Evolutionary conservation across 2,113 vertebrate species (phyloP).

Genomic region (Muntiacus muntjak): DNA sequence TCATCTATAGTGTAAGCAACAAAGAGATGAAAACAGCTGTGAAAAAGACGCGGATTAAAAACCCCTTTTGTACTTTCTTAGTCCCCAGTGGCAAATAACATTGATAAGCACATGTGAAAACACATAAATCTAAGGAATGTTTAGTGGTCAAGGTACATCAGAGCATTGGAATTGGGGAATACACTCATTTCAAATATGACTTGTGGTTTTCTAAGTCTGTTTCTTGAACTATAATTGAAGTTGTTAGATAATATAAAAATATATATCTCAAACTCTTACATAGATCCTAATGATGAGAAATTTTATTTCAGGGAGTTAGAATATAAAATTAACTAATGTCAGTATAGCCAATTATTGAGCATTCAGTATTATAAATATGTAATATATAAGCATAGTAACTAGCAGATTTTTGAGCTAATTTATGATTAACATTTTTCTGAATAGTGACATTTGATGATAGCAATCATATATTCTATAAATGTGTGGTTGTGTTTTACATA

Average conservation of each 20-base stretch:
- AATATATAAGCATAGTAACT: background rate
- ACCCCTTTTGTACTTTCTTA: background rate
- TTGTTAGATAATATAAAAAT: background rate
- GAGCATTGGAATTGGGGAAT: background rate
- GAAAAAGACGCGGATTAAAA: slow-evolving; percentile 37
- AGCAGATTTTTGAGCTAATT: background rate
- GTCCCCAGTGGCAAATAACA: background rate
- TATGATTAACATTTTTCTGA: background rate
- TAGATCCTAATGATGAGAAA: background rate
- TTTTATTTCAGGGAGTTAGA: background rate
- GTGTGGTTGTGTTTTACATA: background rate
- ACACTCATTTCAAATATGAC: background rate
- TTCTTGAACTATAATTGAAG: background rate
- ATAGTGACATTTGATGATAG: background rate
- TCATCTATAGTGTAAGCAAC: slow-evolving; percentile 65
- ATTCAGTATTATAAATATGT: background rate
- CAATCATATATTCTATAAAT: background rate
- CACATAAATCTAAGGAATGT: background rate
- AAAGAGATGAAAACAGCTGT: slow-evolving; percentile 60
- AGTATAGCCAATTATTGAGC: background rate
- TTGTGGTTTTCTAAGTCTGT: background rate
- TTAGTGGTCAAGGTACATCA: background rate
- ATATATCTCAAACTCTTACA: background rate
- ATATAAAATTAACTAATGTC: background rate
- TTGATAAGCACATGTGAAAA: background rate